phyloP scores from a whole-genome alignment of 1,140 invertebrate species.

The Cataglyphis hispanica region DNA sequence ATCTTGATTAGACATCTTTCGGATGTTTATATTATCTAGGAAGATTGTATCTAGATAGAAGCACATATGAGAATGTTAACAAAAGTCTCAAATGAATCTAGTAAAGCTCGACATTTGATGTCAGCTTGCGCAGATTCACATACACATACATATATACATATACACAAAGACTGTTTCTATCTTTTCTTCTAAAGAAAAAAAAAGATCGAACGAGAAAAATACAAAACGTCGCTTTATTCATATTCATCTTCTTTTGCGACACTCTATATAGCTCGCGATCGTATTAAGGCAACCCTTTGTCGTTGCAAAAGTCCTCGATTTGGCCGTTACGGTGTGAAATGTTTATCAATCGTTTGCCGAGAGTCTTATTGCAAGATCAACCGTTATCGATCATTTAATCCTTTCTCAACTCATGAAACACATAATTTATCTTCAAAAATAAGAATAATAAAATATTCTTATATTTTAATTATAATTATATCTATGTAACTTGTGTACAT shows the following conservation, averaged over 20 bases:
- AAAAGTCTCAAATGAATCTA: not conserved
- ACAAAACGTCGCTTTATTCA: conserved; percentile 2
- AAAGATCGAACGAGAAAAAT: not conserved
- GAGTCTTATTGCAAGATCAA: not conserved
- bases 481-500: not conserved
- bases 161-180: conserved; percentile 46
- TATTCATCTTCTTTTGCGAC: conserved; percentile 25
- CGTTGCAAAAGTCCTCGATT: conserved; percentile 64
- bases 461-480: not conserved
- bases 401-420: not conserved
- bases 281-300: conserved; percentile 2
- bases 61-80: not conserved
- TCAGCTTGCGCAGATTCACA: not conserved
- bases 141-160: not conserved
- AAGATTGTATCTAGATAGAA: not conserved
- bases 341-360: conserved; percentile 64
- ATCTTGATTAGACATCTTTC: conserved; percentile 15
- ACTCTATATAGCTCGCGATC: not conserved
- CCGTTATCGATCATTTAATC: not conserved
- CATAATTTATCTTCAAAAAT: not conserved
- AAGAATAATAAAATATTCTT: not conserved
- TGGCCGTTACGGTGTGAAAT: conserved; percentile 70
- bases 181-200: conserved; percentile 62
- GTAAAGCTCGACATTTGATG: conserved; percentile 5
- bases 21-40: not conserved